Percentiles rank a stretch among this genome's conserved stretches.
Conservation (phyloP, 2,113 vertebrate species). For the Misgurnus anguillicaudatus region DNA sequence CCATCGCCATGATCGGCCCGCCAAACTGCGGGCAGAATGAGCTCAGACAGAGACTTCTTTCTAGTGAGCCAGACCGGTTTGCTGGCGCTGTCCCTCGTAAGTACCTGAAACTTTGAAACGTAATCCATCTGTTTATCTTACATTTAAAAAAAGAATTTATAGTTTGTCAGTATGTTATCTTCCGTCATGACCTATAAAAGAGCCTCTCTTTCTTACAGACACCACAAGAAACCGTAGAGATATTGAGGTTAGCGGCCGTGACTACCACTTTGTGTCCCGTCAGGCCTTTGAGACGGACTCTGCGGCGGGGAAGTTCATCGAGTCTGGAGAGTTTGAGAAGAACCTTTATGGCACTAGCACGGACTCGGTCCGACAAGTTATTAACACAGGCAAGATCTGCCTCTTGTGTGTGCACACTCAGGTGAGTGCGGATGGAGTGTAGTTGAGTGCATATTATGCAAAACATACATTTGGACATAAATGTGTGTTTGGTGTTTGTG, state of each 20-base stretch:
- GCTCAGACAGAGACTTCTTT: constrained; percentile 87
- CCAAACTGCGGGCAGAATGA: constrained; percentile 91
- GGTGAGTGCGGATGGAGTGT: constrained; percentile 69
- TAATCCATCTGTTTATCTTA: too few relatives aligned
- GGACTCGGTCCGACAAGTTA: constrained; percentile 94
- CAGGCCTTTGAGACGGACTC: constrained; percentile 92
- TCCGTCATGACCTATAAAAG: neutral
- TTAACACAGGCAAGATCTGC: constrained; percentile 98
- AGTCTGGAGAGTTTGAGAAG: constrained; percentile 96
- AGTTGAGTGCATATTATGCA: too few relatives aligned
- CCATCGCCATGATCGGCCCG: constrained; percentile 92
- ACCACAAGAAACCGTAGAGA: constrained; percentile 90
- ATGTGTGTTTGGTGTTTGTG: too few relatives aligned
- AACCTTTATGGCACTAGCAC: constrained; percentile 95
- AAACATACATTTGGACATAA: too few relatives aligned
- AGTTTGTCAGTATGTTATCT: neutral
- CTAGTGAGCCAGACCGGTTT: constrained; percentile 87
- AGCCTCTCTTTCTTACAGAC: constrained; percentile 71
- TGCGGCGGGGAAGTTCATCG: constrained; percentile 91
- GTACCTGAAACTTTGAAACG: constrained; percentile 45
- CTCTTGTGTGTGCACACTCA: constrained; percentile 94
- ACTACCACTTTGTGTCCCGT: constrained; percentile 94
- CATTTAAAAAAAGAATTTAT: too few relatives aligned
- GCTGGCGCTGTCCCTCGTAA: constrained; percentile 91
- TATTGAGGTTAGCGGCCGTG: constrained; percentile 85